Evolutionary conservation across 2,113 vertebrate species (phyloP).

Genomic region (Casuarius casuarius): DNA sequence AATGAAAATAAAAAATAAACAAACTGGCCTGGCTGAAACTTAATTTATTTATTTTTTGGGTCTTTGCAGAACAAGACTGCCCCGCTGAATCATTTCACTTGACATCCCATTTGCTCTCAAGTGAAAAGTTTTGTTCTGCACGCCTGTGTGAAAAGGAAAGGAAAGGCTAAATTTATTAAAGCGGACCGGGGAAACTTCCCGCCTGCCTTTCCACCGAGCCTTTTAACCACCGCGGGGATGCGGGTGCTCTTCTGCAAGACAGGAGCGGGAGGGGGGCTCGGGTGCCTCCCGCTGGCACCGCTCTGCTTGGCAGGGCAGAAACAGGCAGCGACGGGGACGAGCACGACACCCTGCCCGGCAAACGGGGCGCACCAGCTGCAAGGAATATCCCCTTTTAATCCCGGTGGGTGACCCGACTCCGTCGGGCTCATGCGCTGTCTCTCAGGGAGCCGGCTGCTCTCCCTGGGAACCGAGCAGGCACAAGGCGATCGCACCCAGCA

Average conservation of each 20-base stretch:
- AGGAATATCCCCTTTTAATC: neutral
- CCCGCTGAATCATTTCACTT: conserved; percentile 1
- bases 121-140: neutral
- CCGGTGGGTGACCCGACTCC: neutral
- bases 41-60: neutral
- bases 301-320: neutral
- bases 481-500: neutral
- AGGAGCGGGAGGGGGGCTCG: no score
- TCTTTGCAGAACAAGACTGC: neutral
- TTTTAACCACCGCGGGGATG: neutral
- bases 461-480: neutral
- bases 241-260: neutral
- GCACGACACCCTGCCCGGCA: neutral
- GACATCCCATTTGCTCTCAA: conserved; percentile 33
- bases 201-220: neutral
- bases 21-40: neutral
- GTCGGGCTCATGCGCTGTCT: accelerated
- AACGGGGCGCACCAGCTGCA: neutral
- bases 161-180: neutral
- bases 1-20: neutral
- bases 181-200: neutral
- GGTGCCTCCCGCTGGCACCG: neutral
- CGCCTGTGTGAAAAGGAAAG: neutral
- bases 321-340: neutral
- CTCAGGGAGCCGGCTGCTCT: neutral